Base-by-base conservation (phyloP, 2,113 vertebrate genomes). In the mouse (Mus musculus) region DNA sequence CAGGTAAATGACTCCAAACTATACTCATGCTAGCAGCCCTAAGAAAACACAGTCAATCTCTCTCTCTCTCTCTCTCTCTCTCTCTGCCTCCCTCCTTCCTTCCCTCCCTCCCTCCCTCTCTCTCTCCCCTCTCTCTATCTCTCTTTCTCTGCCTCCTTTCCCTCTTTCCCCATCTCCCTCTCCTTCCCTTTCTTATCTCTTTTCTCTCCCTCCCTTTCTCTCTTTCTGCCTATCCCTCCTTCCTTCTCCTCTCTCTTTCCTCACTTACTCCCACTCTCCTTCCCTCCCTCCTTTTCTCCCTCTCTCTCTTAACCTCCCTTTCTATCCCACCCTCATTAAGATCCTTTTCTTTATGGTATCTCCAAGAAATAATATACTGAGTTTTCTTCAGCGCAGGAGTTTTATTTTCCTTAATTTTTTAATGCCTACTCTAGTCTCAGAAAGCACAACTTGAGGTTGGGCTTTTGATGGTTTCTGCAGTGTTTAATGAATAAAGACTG, bases 331-430 rank as follows among this genome's bases (percentile, higher is more conserved):
- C 5, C 10, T 52, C 30, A 36, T n/a, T 24, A 24, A 36, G 11
- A 71, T 54, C 30, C 13, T 20, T 54, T 39, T 24, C 46, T 56
- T n/a, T 88, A 30, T 12, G 54, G 6, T 88, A 61, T 63, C 39
- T 67, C 71, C 14, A 95, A 42, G 7, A 95, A 72, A 84, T 46
- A 69, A 65, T 54, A 59, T 28, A n/a, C 16, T 46, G 19, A 56
- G 12, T 75, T 71, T 65, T 90, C n/a, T 82, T 61, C 78, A 91
- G 86, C 7, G 1, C n/a, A 96, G n/a, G 11, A 76, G 81, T 89
- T 84, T 73, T 75, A 71, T 87, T 91, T 80, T 78, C 82, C 39
- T 96, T 78, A 91, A 93, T 71, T 91, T 73, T 95, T 89, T 93
- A 59, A 42, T 89, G 39, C 75, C 20, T 76, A 77, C 76, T 76